Percentiles rank a stretch among this genome's conserved stretches.
Evolutionary conservation across 2,888 invertebrate genomes (phyloP).

Genomic region (Eilema griseolum): DNA sequence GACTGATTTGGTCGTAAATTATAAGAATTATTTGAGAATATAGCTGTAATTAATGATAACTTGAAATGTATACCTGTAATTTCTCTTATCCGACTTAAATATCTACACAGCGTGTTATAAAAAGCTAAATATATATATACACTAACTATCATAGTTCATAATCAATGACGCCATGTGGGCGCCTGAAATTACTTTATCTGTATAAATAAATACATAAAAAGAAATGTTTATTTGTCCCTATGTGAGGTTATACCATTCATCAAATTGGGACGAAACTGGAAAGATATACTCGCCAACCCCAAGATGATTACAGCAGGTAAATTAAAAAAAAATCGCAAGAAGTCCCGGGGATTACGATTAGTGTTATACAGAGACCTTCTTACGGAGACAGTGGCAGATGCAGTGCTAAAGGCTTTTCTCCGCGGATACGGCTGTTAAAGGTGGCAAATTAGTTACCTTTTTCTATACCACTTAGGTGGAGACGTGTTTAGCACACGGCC

Average conservation of each 20-base stretch:
- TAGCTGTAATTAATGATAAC: background rate
- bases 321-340: no score
- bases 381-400: no score
- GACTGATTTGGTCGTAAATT: slow-evolving; percentile 1
- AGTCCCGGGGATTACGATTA: no score
- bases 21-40: background rate
- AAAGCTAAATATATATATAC: background rate
- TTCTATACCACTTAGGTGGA: no score
- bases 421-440: no score
- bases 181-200: background rate
- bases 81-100: slow-evolving; percentile 1
- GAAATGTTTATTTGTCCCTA: background rate
- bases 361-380: no score
- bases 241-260: background rate
- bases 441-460: no score
- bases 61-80: background rate
- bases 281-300: background rate
- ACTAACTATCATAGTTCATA: background rate
- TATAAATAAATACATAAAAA: background rate
- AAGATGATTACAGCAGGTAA: background rate
- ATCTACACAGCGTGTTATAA: background rate
- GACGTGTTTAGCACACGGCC: no score
- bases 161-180: background rate
- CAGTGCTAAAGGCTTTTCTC: no score
- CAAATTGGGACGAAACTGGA: background rate